Percentiles rank a stretch among this genome's conserved stretches.
Conservation (phyloP, 2,888 invertebrate genomes). For the Petrophora chlorosata region DNA sequence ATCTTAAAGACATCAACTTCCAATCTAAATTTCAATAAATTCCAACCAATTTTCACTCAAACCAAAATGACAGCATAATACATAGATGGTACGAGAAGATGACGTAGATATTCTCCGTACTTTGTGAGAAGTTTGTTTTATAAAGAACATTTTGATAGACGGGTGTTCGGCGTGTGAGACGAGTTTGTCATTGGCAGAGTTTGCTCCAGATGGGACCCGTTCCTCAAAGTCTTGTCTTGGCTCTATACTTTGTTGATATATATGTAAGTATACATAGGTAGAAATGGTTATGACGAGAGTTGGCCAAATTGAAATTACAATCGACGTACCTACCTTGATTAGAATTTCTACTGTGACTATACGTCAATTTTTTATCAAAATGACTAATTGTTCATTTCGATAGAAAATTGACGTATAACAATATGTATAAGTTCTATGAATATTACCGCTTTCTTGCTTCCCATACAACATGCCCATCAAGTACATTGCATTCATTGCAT, state of each 20-base stretch:
- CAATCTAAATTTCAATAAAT: no score
- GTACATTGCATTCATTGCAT: no score
- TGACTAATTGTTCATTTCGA: no score
- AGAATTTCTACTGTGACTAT: no score
- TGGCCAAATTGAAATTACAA: no score
- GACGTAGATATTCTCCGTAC: not conserved
- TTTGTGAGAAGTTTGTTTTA: constrained; percentile 12
- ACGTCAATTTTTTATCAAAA: no score
- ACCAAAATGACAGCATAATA: not conserved
- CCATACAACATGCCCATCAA: no score
- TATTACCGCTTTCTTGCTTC: no score
- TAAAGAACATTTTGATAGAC: constrained; percentile 20
- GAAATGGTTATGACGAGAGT: not conserved
- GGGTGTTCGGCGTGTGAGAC: constrained; percentile 19
- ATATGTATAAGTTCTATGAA: no score
- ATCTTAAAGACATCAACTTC: not conserved
- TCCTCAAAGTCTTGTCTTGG: constrained; percentile 17
- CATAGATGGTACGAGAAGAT: not conserved
- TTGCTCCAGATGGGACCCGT: constrained; percentile 31
- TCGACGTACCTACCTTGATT: no score
- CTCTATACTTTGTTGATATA: constrained; percentile 2
- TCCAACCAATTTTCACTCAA: not conserved
- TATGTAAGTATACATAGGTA: no score
- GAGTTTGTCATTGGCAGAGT: constrained; percentile 25
- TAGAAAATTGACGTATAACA: no score